Evolutionary conservation across 2,888 invertebrate species (phyloP).

Genomic region (Pammene aurita): DNA sequence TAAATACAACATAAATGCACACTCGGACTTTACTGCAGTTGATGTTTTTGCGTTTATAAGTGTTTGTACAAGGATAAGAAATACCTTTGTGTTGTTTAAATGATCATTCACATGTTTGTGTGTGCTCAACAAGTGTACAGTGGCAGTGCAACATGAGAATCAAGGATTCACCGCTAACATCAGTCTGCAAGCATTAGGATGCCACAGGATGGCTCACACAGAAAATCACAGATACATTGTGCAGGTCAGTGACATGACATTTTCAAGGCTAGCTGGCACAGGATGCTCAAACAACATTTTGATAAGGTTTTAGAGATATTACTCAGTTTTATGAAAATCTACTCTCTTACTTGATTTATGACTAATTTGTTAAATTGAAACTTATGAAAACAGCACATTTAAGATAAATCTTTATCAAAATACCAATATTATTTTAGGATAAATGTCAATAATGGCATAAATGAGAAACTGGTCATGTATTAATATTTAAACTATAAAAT

Average conservation of each 20-base stretch:
- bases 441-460: too few species aligned
- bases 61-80: conserved; percentile 8
- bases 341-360: neutral
- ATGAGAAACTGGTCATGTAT: too few species aligned
- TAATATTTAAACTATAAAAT: too few species aligned
- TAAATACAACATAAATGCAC: conserved; percentile 40
- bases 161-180: conserved; percentile 55
- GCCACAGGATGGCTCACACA: conserved; percentile 82
- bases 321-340: neutral
- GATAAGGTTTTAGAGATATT: conserved; percentile 26
- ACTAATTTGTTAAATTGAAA: neutral
- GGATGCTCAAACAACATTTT: conserved; percentile 33
- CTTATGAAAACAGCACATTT: neutral
- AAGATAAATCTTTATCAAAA: neutral
- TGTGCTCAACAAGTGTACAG: conserved; percentile 42
- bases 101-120: conserved; percentile 32
- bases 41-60: conserved; percentile 13
- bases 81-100: conserved; percentile 18
- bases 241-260: conserved; percentile 83
- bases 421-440: neutral
- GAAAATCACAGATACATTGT: conserved; percentile 88
- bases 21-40: conserved; percentile 16
- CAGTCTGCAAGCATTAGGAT: conserved; percentile 64
- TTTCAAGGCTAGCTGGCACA: conserved; percentile 37
- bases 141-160: conserved; percentile 58